Base-by-base conservation (phyloP, 2,888 invertebrate genomes). In the Mythimna albipuncta region DNA sequence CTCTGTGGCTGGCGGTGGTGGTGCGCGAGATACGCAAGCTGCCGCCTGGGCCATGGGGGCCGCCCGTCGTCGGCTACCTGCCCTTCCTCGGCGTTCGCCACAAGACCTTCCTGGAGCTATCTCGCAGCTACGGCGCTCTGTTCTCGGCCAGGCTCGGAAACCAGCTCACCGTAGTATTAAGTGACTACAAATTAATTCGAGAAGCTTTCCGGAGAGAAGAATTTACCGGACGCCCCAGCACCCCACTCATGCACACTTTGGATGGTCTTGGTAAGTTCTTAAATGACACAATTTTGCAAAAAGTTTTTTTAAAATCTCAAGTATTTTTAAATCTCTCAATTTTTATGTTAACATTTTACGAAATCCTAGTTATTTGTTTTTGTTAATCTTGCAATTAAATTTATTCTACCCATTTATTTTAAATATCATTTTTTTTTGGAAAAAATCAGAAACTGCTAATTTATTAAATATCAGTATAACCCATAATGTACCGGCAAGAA, bases 21-120 rank as follows among this genome's bases (percentile, higher is more conserved):
- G 83, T 97, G 79, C n/a, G 91, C 32, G 94, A 95, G 85, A 85
- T 92, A 81, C 93, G 93, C 78, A 93, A 96, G 82, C 94, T 98
- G 84, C 99, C 99, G 0, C 99, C 99, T 0, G 99, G 99, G 5
- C 99, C 99, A 5, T 98, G 98, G 98, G 98, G 99, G 3, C 95
- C 98, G 6, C 99, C 99, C 32, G 96, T 99, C 68, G 96, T 98
- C 72, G 99, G 99, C 77, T 98, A 98, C 90, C 94, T 99, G 82
- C 98, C 98, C 5, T 98, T 98, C 93, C 97, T 99, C 88, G 98
- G 98, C 85, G 97, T 97, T 57, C 97, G 98, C 64, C 98, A 99
- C 94, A 97, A 98, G 69, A 97, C 98, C 72, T 98, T 98, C 94
- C 97, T 97, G 89, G 97, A 98, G 87, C 94, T 99, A 88, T 97